Evolutionary conservation across 2,797 vertebrate genomes (phyloP).

Genomic region (Anas bahamensis): DNA sequence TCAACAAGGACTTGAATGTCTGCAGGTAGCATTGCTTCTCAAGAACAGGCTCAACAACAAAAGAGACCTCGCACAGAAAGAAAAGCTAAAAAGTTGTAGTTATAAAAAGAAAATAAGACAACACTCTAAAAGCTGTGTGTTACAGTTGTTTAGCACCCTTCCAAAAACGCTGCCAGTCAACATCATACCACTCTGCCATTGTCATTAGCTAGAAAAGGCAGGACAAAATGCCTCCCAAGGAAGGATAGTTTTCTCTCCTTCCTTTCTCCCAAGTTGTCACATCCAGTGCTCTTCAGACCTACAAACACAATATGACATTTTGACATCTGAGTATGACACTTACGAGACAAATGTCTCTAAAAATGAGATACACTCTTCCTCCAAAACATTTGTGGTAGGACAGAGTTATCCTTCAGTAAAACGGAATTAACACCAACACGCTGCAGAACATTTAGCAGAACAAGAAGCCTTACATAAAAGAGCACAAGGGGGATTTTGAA

Average conservation of each 20-base stretch:
- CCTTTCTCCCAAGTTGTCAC: background rate
- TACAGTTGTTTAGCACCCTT: background rate
- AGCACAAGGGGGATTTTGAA: background rate
- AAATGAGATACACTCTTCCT: background rate
- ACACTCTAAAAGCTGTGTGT: background rate
- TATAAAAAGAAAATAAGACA: background rate
- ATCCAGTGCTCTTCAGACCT: background rate
- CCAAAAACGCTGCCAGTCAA: background rate
- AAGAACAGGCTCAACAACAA: background rate
- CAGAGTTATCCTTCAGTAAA: background rate
- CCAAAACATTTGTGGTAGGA: background rate
- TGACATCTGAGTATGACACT: background rate
- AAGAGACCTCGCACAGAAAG: background rate
- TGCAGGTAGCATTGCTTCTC: background rate
- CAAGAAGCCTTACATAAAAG: background rate
- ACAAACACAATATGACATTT: background rate
- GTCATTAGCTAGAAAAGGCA: background rate
- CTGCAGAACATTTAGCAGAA: background rate
- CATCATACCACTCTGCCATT: background rate
- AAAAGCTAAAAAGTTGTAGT: background rate
- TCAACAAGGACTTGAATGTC: slow-evolving; percentile 5
- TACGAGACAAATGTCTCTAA: background rate
- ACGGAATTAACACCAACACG: background rate
- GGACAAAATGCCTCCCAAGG: background rate
- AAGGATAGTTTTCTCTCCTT: background rate